These are phyloP conservation scores for Salminus brasiliensis DNA, from an alignment of 2,113 vertebrate genomes.

Conservation along the genomic window DNA sequence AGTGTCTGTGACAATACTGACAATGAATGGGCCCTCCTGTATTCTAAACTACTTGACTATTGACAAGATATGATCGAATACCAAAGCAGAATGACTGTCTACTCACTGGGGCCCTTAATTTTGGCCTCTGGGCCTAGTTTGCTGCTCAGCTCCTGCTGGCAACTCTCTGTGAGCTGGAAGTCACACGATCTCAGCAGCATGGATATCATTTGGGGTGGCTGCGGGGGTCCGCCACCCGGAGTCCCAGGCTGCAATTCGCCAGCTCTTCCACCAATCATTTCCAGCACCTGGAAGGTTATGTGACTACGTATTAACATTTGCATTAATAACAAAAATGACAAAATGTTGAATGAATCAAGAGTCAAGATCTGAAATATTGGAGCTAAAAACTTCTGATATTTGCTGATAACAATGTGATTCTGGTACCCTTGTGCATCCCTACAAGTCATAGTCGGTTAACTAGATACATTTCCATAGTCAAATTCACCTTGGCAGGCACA, in stretches of 20 bases:
- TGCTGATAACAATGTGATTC: too few relatives aligned
- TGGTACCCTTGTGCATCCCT: too few relatives aligned
- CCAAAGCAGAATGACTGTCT: background rate
- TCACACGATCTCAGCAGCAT: conserved; percentile 76
- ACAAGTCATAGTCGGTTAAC: too few relatives aligned
- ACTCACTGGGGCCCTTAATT: conserved; percentile 63
- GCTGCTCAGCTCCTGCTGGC: conserved; percentile 72
- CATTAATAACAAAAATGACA: too few relatives aligned
- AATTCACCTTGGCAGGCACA: conserved; percentile 73
- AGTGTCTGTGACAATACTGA: too few relatives aligned
- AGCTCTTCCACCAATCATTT: conserved; percentile 74
- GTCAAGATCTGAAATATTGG: too few relatives aligned
- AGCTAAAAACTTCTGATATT: too few relatives aligned
- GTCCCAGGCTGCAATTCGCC: conserved; percentile 55
- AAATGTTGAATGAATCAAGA: too few relatives aligned
- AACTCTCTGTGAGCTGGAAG: conserved; percentile 72
- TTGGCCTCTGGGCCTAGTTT: conserved; percentile 64
- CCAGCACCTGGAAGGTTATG: conserved; percentile 65
- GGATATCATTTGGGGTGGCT: conserved; percentile 76
- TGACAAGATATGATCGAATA: background rate
- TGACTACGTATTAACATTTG: background rate
- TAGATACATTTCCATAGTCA: background rate
- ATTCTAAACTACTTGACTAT: background rate
- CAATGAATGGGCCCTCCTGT: too few relatives aligned
- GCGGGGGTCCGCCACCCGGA: conserved; percentile 54